Conservation (phyloP, 2,797 vertebrate species). For the Myripristis murdjan region DNA sequence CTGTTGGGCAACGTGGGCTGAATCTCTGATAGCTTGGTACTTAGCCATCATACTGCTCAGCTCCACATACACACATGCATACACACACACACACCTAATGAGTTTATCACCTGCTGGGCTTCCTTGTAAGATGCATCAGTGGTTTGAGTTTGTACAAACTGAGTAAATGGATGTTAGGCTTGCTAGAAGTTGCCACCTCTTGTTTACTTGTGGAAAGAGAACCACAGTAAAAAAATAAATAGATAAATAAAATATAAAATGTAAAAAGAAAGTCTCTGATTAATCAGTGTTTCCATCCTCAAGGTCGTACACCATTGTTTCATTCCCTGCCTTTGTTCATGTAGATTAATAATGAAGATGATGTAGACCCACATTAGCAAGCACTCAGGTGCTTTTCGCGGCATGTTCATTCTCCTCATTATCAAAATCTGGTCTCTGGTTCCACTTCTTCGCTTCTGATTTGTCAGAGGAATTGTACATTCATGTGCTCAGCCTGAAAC, state of each 20-base stretch:
- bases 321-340: background rate
- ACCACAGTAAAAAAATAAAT: no score
- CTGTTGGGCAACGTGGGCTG: slow-evolving; percentile 22
- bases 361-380: background rate
- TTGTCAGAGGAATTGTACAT: background rate
- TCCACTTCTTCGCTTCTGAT: background rate
- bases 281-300: background rate
- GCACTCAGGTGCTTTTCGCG: background rate
- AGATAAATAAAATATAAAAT: no score
- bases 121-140: slow-evolving; percentile 6
- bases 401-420: background rate
- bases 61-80: slow-evolving; percentile 3
- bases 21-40: slow-evolving; percentile 16
- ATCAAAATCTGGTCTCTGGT: no score
- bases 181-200: background rate
- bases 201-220: no score
- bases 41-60: background rate
- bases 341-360: background rate
- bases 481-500: background rate
- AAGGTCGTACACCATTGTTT: background rate
- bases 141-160: slow-evolving; percentile 5
- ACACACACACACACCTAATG: slow-evolving; percentile 4
- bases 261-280: background rate
- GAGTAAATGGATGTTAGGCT: slow-evolving; percentile 6
- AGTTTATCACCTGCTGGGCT: slow-evolving; percentile 1